Base-by-base conservation (phyloP, 2,113 vertebrate genomes). In the Pterocles orientalis region DNA sequence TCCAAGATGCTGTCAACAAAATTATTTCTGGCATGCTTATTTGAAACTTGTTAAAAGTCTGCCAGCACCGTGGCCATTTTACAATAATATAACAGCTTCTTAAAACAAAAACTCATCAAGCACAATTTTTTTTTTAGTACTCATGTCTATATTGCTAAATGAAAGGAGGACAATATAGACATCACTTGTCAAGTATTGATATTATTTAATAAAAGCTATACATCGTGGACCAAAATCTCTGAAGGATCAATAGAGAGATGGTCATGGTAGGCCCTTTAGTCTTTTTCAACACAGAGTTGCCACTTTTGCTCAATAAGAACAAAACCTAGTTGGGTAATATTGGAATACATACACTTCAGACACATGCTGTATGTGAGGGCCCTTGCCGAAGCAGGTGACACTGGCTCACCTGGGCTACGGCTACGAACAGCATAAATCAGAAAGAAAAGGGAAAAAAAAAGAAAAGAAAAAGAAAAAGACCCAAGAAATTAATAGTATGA, bases 21-120 rank as follows among this genome's bases (percentile, higher is more conserved):
- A 97, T 94, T 61, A 92, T 94, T 95, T 90, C 91, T 94, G 91
- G 90, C 64, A 72, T 84, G 78, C 87, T 94, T 82, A 92, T 62
- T 53, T 95, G 69, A 91, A 86, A 64, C 58, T 66, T 89, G 94
- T 56, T 84, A 91, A 84, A 85, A 83, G 31, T 57, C 95, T 90
- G 95, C 58, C 85, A 90, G 82, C 26, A 39, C 3, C 4, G 64
- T 82, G 43, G 71, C 61, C 45, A 39, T 34, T 69, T 43, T 83
- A 78, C 24, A 81, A 23, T 25, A 87, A 53, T 12, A 21, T 29
- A 62, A 53, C 3, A 83, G 21, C 6, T 82, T 81, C 54, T 86
- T 77, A 78, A 86, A 92, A 43, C 14, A 84, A 82, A 89, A 54
- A 16, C 26, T 89, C 50, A 58, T 69, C 64, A 58, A 12, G 26